Evolutionary conservation across 1,140 invertebrate genomes (phyloP).

Genomic region (Paramacrobiotus metropolitanus): DNA sequence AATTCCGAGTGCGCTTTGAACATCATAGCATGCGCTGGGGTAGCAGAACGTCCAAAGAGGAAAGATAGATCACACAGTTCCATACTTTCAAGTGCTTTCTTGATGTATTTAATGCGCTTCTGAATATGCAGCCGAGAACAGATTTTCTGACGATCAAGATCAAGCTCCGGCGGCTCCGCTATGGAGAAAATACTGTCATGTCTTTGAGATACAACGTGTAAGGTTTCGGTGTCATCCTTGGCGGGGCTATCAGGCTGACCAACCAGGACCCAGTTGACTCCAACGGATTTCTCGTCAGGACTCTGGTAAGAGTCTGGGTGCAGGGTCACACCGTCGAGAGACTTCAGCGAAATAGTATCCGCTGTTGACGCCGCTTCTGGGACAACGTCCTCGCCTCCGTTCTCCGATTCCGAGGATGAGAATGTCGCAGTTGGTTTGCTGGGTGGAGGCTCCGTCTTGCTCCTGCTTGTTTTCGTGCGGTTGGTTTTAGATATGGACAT

Average conservation of each 20-base stretch:
- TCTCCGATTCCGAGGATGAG: too few relatives aligned
- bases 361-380: too few relatives aligned
- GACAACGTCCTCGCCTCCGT: too few relatives aligned
- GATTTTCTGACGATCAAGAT: neutral
- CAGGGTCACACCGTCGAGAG: neutral
- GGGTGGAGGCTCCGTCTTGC: too few relatives aligned
- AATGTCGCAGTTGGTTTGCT: too few relatives aligned
- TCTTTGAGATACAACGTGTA: neutral
- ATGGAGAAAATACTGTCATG: neutral
- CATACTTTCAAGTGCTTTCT: neutral
- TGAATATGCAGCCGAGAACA: neutral
- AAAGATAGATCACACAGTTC: neutral
- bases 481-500: too few relatives aligned
- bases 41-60: neutral
- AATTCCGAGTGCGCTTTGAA: neutral
- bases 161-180: neutral
- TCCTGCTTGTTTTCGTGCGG: too few relatives aligned
- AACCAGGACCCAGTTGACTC: neutral
- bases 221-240: neutral
- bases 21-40: neutral
- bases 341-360: neutral
- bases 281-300: neutral
- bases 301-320: neutral
- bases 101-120: neutral
- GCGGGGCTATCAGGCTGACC: neutral